Base-by-base conservation (phyloP, 2,113 vertebrate genomes). In the Hydropotes inermis region DNA sequence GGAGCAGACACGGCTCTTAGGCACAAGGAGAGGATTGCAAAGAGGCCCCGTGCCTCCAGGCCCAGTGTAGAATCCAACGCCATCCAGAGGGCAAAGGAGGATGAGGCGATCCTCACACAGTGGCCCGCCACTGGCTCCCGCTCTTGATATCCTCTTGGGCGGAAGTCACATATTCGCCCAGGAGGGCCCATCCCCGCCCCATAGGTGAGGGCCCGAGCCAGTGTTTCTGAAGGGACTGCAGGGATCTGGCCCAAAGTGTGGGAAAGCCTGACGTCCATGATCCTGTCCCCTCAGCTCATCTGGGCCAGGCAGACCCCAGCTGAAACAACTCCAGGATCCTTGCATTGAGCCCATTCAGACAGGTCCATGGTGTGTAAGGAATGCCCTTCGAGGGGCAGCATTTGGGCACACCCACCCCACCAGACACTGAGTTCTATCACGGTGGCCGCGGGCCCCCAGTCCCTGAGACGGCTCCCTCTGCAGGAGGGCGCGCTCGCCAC, bases 31-130 rank as follows among this genome's bases (percentile, higher is more conserved):
- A 60, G 47, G 7, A 13, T 1, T 14, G 3, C 82, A 50, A n/a
- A 61, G 23, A 55, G 43, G 30, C 15, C 15, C 1, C 0, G 8
- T 2, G 3, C 55, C 47, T 23, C 87, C 3, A 0, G 83, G 9
- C 67, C 60, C 9, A 15, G 12, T 0, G 0, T 52, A 82, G 45
- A 50, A 12, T 52, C 39, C 61, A 57, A 57, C 13, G 0, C 50
- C 52, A 15, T 55, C 8, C 28, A 2, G 74, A 95, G 19, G 28
- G 43, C 16, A 23, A 11, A 15, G 43, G 70, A 64, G 33, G 33
- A 10, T 8, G 43, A 86, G 47, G 12, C 1, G 21, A 4, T 43
- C 55, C 21, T 85, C 76, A 2, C 0, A 0, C 36, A 39, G 36
- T 30, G 27, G n/a, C 45, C 45, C 12, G 0, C 33, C 78, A 2